Conservation (phyloP, 2,888 invertebrate genomes). For the Calliscelio sp. region DNA sequence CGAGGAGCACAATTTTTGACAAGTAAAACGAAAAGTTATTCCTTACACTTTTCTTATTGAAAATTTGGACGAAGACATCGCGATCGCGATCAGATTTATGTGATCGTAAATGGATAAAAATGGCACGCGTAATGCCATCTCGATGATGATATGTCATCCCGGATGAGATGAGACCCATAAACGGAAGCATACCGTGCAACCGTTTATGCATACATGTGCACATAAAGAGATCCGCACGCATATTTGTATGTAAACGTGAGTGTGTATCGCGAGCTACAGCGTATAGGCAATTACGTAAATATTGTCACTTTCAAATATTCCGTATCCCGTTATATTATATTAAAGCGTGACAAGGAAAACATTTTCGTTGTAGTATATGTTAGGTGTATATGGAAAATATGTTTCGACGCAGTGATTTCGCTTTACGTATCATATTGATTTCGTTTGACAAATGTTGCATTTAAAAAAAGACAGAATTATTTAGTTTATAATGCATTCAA, state of each 20-base stretch:
- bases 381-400: constrained; percentile 4
- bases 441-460: background rate
- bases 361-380: constrained; percentile 4
- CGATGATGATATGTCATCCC: constrained; percentile 52
- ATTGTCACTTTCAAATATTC: constrained; percentile 53
- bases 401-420: background rate
- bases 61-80: constrained; percentile 42
- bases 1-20: background rate
- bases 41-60: constrained; percentile 43
- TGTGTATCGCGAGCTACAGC: constrained; percentile 26
- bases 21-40: background rate
- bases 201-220: constrained; percentile 47
- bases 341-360: constrained; percentile 8
- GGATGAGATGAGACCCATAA: constrained; percentile 45
- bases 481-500: too few relatives aligned
- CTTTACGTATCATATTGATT: constrained; percentile 12
- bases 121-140: constrained; percentile 6
- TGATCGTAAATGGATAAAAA: constrained; percentile 56
- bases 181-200: constrained; percentile 21
- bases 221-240: constrained; percentile 32
- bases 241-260: constrained; percentile 39
- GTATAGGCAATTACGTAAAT: constrained; percentile 49
- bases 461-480: too few relatives aligned
- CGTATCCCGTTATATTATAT: constrained; percentile 25
- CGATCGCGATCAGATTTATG: constrained; percentile 51